Conservation (phyloP, 2,797 vertebrate genomes). For the Gymnoscopelus braueri region DNA sequence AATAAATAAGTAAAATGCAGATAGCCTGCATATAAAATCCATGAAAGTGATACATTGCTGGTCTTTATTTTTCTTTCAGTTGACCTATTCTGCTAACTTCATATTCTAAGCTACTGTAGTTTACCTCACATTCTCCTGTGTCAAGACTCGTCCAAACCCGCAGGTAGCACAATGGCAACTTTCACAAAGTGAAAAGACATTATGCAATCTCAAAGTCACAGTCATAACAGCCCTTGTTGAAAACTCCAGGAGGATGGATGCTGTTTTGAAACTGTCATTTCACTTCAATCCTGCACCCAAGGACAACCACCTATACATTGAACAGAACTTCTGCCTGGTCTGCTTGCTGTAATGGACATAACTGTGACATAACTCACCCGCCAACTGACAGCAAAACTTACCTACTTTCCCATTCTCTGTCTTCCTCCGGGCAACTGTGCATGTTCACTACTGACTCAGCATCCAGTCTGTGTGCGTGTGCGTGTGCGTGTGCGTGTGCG, state of each 20-base stretch:
- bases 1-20: no score
- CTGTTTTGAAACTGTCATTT: slow-evolving; percentile 19
- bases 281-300: slow-evolving; percentile 18
- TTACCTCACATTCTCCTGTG: background rate
- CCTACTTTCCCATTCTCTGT: background rate
- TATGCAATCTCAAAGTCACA: background rate
- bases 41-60: background rate
- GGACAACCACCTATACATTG: slow-evolving; percentile 15
- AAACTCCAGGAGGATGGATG: background rate
- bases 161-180: background rate
- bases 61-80: background rate
- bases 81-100: background rate
- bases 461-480: background rate
- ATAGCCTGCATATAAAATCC: background rate
- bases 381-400: slow-evolving; percentile 4
- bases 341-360: slow-evolving; percentile 19
- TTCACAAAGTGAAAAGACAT: background rate
- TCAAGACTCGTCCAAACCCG: background rate
- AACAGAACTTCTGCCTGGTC: slow-evolving; percentile 19
- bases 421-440: background rate
- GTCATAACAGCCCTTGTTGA: slow-evolving; percentile 1
- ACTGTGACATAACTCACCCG: slow-evolving; percentile 11
- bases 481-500: no score
- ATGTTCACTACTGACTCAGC: slow-evolving; percentile 12
- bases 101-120: background rate